Percentiles rank a stretch among this genome's conserved stretches.
Evolutionary conservation across 2,888 invertebrate genomes (phyloP).

Genomic region (Napeogenes inachia): DNA sequence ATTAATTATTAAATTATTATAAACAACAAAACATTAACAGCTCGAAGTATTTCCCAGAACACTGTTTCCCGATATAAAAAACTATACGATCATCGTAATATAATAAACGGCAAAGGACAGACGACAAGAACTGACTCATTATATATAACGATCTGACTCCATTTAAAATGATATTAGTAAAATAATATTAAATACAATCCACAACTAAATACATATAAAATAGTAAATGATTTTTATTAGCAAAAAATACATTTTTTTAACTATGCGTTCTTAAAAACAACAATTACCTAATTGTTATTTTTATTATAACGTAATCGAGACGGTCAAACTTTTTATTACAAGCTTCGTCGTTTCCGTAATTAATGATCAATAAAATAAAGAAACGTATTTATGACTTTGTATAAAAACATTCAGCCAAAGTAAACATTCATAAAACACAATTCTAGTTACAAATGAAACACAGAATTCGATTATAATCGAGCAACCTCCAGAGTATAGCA

Average conservation of each 20-base stretch:
- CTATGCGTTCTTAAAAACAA: too few species aligned
- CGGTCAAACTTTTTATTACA: too few species aligned
- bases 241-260: slow-evolving; percentile 41
- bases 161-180: slow-evolving; percentile 75
- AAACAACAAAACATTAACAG: too few species aligned
- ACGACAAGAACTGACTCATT: slow-evolving; percentile 64
- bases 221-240: slow-evolving; percentile 54
- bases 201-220: slow-evolving; percentile 64
- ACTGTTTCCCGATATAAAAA: too few species aligned
- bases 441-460: slow-evolving; percentile 16
- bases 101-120: slow-evolving; percentile 46
- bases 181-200: slow-evolving; percentile 62
- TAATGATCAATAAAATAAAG: slow-evolving; percentile 32
- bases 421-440: neutral
- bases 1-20: too few species aligned
- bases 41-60: too few species aligned
- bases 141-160: slow-evolving; percentile 55
- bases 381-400: neutral
- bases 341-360: slow-evolving; percentile 21
- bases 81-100: neutral
- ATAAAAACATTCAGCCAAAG: neutral
- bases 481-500: slow-evolving; percentile 24
- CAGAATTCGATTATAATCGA: slow-evolving; percentile 22
- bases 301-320: too few species aligned
- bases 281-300: too few species aligned